Evolutionary conservation across 92 coral and sea anemone species (phyloP).

Genomic region (Epizoanthus illoricatus): DNA sequence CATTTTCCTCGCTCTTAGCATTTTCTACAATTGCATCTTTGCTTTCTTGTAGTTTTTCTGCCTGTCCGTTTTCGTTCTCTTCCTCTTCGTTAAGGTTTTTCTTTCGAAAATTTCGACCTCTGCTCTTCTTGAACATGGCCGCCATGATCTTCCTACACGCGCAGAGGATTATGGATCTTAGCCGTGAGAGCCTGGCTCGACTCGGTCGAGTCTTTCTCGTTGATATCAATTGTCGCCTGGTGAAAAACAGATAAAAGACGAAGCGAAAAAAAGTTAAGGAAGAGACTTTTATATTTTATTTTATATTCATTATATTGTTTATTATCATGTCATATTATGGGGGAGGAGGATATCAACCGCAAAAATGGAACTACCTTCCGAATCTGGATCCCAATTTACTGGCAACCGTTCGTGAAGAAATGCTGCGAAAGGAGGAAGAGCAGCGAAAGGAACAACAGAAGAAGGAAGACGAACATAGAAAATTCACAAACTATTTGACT

Average conservation of each 20-base stretch:
- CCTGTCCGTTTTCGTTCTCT: slow-evolving; percentile 50
- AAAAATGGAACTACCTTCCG: slow-evolving; percentile 83
- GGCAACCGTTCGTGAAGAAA: slow-evolving; percentile 96
- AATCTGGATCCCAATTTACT: slow-evolving; percentile 86
- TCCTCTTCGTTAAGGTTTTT: slow-evolving; percentile 75
- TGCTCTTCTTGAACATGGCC: slow-evolving; percentile 86
- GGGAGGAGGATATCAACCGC: slow-evolving; percentile 78
- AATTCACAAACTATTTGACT: slow-evolving; percentile 62
- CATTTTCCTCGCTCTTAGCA: slow-evolving; percentile 29
- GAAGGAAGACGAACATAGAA: slow-evolving; percentile 67
- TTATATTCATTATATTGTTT: not conserved
- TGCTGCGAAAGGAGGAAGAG: slow-evolving; percentile 85
- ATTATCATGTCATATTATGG: slow-evolving; percentile 78
- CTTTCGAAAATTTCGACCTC: slow-evolving; percentile 85
- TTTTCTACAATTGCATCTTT: slow-evolving; percentile 44
- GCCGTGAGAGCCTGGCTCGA: not conserved
- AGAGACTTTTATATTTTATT: not conserved
- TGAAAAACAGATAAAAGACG: not conserved
- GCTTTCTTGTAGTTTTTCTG: slow-evolving; percentile 55
- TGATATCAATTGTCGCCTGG: not conserved
- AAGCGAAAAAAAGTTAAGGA: not conserved
- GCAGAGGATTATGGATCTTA: slow-evolving; percentile 59
- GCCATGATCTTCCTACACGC: slow-evolving; percentile 59
- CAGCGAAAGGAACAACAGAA: slow-evolving; percentile 64
- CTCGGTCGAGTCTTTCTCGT: slow-evolving; percentile 1